phyloP scores from a whole-genome alignment of 2,797 vertebrate genomes.

The Microctenopoma steveboyesi region DNA sequence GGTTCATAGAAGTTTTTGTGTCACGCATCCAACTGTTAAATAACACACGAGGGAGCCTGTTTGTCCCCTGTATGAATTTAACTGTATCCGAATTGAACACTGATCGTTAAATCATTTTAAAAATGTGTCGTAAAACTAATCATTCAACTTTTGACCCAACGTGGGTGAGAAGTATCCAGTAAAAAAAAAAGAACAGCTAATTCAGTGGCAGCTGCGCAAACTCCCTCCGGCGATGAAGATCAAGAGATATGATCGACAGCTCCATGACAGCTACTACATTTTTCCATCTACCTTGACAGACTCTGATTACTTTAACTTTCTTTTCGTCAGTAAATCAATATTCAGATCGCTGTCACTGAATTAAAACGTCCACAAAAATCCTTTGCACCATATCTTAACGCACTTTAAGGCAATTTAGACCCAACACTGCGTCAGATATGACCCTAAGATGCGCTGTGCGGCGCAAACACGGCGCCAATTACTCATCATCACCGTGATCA shows the following conservation, averaged over 20 bases:
- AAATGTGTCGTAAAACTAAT: slow-evolving; percentile 1
- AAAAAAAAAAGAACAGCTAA: background rate
- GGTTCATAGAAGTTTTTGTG: slow-evolving; percentile 43
- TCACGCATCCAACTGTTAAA: slow-evolving; percentile 44
- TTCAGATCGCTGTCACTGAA: background rate
- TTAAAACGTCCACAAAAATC: background rate
- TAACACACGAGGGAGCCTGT: slow-evolving; percentile 3
- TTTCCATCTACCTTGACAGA: background rate
- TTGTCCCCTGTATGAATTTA: too few relatives aligned
- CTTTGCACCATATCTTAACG: background rate
- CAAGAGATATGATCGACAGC: background rate
- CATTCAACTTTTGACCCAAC: background rate
- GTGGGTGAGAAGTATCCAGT: background rate
- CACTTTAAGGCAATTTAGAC: background rate
- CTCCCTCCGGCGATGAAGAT: background rate
- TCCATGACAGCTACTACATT: background rate
- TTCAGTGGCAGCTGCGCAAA: background rate
- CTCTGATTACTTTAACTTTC: background rate
- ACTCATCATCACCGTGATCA: slow-evolving; percentile 42
- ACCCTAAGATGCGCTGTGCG: background rate
- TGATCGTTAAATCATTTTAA: background rate
- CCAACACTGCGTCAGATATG: background rate
- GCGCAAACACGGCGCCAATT: slow-evolving; percentile 9
- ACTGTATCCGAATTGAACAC: background rate
- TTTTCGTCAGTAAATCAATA: background rate